These are phyloP conservation scores for Sarcophaga bullata DNA, from an alignment of 1,140 invertebrate species.

Conservation along the genomic window DNA sequence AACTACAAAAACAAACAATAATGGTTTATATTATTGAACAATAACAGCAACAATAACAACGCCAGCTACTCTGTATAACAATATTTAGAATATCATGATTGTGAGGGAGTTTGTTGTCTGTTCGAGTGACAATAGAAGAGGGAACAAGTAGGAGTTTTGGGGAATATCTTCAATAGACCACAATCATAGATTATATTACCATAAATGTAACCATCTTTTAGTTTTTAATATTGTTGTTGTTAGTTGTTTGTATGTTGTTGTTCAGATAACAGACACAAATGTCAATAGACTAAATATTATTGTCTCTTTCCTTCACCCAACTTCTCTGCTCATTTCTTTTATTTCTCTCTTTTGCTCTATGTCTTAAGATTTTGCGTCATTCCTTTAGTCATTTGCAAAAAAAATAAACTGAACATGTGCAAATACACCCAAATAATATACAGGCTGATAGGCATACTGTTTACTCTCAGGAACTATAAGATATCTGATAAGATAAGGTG, in stretches of 20 bases:
- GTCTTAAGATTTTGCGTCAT: not conserved
- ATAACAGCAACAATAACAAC: no score
- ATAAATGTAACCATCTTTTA: slow-evolving; percentile 26
- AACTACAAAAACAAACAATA: not conserved
- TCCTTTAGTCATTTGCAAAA: not conserved
- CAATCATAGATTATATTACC: slow-evolving; percentile 37
- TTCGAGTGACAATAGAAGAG: not conserved
- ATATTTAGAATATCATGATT: slow-evolving; percentile 20
- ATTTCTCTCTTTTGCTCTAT: not conserved
- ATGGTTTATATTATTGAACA: no score
- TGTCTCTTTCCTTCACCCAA: no score
- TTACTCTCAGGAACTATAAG: no score
- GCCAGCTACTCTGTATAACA: not conserved
- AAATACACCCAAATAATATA: not conserved
- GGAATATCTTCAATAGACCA: slow-evolving; percentile 26
- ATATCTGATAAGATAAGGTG: no score
- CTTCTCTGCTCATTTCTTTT: no score
- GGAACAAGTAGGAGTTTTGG: not conserved
- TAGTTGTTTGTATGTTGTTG: no score
- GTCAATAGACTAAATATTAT: slow-evolving; percentile 13
- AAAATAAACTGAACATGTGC: not conserved
- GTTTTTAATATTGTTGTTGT: not conserved
- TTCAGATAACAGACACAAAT: slow-evolving; percentile 38
- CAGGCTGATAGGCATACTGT: not conserved
- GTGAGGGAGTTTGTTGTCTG: not conserved